Evolutionary conservation across 2,888 invertebrate species (phyloP).

Genomic region (Stenchaetothrips biformis): DNA sequence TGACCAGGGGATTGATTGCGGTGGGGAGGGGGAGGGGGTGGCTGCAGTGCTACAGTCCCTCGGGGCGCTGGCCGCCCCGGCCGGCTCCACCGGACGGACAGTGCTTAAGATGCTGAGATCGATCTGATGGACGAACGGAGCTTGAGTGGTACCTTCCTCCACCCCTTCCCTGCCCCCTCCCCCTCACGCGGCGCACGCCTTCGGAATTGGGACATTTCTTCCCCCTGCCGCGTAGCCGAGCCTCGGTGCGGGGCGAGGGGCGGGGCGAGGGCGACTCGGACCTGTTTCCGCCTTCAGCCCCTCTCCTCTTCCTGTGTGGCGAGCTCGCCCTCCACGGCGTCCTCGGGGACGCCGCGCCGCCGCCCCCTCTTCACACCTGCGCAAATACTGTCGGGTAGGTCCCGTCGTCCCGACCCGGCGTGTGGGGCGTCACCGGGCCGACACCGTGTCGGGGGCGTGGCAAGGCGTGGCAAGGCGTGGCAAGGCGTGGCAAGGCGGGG

Average conservation of each 20-base stretch:
- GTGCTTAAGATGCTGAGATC: constrained; percentile 1
- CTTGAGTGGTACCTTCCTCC: background rate
- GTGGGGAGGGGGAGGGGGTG: background rate
- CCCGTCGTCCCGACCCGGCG: background rate
- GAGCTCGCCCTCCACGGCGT: background rate
- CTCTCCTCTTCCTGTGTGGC: background rate
- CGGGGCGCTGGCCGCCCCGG: background rate
- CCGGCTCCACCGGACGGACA: too few species aligned
- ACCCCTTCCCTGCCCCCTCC: background rate
- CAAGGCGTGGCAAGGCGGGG: too few species aligned
- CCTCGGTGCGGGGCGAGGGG: background rate
- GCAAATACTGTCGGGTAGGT: constrained; percentile 24
- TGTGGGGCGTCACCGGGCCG: background rate
- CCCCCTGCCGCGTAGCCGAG: background rate
- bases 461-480: too few species aligned
- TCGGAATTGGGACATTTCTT: constrained; percentile 14
- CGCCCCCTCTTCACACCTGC: constrained; percentile 20
- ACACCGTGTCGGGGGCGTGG: background rate
- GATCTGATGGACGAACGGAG: background rate
- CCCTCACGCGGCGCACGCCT: background rate
- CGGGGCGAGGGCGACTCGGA: background rate
- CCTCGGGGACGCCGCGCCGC: background rate
- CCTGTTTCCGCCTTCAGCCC: constrained; percentile 8
- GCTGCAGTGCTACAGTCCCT: background rate
- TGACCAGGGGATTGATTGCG: too few species aligned